These are phyloP conservation scores for Leptinotarsa undecemlineata DNA, from an alignment of 1,140 invertebrate species.

Conservation along the genomic window DNA sequence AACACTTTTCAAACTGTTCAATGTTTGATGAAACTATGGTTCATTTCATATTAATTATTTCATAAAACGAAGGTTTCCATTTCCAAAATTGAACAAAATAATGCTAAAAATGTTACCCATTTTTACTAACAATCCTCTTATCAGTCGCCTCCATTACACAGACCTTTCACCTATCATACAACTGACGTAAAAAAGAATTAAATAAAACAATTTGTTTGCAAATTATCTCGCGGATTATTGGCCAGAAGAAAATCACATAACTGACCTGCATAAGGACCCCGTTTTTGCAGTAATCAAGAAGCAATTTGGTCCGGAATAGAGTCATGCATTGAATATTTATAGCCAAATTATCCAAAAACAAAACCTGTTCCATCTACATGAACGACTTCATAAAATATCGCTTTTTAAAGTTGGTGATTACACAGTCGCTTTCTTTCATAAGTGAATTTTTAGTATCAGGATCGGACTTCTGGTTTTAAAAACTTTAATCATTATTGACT, in stretches of 20 bases:
- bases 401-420: conserved; percentile 38
- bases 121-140: too few species aligned
- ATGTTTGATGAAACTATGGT: too few species aligned
- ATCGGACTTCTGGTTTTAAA: background rate
- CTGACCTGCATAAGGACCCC: conserved; percentile 18
- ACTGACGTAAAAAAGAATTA: too few species aligned
- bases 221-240: background rate
- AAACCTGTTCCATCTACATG: conserved; percentile 30
- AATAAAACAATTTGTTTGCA: too few species aligned
- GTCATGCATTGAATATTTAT: conserved; percentile 20
- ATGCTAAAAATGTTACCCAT: too few species aligned
- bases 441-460: conserved; percentile 24
- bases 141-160: too few species aligned
- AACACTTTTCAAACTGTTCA: too few species aligned
- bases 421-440: conserved; percentile 33
- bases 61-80: too few species aligned
- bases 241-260: background rate
- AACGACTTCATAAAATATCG: conserved; percentile 33
- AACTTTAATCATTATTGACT: background rate
- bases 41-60: too few species aligned
- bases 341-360: conserved; percentile 18
- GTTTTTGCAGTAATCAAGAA: conserved; percentile 25
- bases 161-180: too few species aligned
- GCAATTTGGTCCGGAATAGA: conserved; percentile 12
- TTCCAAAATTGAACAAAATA: too few species aligned